These are phyloP conservation scores for Reticulitermes lucifugus DNA, from an alignment of 2,888 invertebrate genomes.

Conservation along the genomic window DNA sequence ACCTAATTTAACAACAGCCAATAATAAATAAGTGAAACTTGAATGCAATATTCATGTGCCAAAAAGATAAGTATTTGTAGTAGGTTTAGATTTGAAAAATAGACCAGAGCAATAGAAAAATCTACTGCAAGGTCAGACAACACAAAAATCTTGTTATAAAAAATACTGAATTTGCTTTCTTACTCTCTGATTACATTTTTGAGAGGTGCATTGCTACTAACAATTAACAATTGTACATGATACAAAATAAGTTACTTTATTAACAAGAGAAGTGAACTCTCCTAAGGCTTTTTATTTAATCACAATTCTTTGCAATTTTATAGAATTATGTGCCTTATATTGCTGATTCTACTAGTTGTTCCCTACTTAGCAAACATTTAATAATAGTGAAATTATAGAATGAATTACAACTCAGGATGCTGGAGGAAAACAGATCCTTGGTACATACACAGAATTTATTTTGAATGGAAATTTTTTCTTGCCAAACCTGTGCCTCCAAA, in stretches of 20 bases:
- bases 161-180: background rate
- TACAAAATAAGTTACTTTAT: conserved; percentile 19
- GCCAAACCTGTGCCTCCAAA: background rate
- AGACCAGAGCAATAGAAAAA: conserved; percentile 10
- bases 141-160: background rate
- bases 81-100: conserved; percentile 14
- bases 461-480: background rate
- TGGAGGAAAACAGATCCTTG: background rate
- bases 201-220: conserved; percentile 40
- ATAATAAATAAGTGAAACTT: background rate
- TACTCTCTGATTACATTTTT: conserved; percentile 4
- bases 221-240: conserved; percentile 15
- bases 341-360: background rate
- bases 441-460: too few species aligned
- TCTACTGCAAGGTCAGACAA: background rate
- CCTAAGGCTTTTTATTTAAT: background rate
- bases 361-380: background rate
- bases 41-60: conserved; percentile 41
- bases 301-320: background rate
- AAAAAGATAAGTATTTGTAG: background rate
- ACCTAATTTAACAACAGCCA: background rate
- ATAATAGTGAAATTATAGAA: background rate
- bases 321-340: background rate
- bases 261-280: conserved; percentile 22
- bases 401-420: background rate